Conservation (phyloP, 2,888 invertebrate species). For the Blera fallax region DNA sequence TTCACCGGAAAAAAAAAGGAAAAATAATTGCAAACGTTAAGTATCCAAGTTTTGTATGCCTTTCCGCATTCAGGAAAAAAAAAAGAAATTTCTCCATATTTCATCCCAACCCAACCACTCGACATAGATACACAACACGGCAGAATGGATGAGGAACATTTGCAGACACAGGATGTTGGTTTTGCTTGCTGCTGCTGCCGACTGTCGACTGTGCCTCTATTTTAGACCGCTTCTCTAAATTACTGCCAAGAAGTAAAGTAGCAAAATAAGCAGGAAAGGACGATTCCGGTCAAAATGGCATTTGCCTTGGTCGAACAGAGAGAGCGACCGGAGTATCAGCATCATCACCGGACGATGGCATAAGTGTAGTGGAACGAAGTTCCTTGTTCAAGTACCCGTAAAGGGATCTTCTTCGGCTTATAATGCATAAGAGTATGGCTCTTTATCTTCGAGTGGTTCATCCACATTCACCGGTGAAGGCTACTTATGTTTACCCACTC, state of each 20-base stretch:
- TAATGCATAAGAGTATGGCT: constrained; percentile 61
- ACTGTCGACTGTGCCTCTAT: constrained; percentile 3
- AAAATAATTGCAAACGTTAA: constrained; percentile 70
- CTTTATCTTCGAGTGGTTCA: constrained; percentile 66
- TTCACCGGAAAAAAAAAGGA: constrained; percentile 1
- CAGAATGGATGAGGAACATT: not conserved
- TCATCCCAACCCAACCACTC: constrained; percentile 32
- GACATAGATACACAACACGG: constrained; percentile 22
- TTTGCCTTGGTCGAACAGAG: constrained; percentile 23
- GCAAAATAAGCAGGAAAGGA: constrained; percentile 55
- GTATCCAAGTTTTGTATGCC: constrained; percentile 66
- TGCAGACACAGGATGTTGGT: constrained; percentile 37
- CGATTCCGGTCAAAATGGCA: constrained; percentile 69
- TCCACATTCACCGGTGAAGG: constrained; percentile 35
- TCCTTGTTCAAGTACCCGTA: constrained; percentile 64
- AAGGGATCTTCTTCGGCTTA: constrained; percentile 63
- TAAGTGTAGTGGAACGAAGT: constrained; percentile 61
- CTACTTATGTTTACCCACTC: constrained; percentile 38
- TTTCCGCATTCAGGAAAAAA: constrained; percentile 57
- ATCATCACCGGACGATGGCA: not conserved
- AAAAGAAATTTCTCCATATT: constrained; percentile 36
- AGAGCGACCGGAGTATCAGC: not conserved
- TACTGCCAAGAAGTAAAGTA: constrained; percentile 60
- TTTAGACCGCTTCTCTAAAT: constrained; percentile 53
- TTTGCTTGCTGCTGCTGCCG: not conserved